phyloP scores from a whole-genome alignment of 2,888 invertebrate genomes.

The Chaetoderma sp. region DNA sequence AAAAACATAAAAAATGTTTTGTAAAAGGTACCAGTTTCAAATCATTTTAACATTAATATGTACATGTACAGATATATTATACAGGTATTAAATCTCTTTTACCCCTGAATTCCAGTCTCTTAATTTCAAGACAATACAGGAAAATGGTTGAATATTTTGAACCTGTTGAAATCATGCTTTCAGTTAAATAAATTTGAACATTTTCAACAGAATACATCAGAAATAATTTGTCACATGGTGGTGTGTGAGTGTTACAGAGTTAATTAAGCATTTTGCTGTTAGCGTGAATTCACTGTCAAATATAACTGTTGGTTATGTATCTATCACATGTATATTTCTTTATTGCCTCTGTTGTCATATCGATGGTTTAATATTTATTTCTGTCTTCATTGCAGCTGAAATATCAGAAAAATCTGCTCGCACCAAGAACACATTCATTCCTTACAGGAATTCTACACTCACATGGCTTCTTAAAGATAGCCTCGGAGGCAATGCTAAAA shows the following conservation, averaged over 20 bases:
- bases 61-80: no score
- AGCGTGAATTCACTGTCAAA: background rate
- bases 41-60: no score
- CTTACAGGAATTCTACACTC: constrained; percentile 83
- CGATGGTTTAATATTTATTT: background rate
- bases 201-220: no score
- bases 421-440: constrained; percentile 75
- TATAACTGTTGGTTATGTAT: background rate
- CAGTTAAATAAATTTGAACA: no score
- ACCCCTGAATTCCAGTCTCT: no score
- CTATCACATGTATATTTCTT: background rate
- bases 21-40: no score
- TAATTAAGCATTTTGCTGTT: background rate
- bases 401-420: constrained; percentile 41
- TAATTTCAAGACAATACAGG: no score
- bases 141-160: no score
- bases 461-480: constrained; percentile 87
- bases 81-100: no score
- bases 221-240: no score
- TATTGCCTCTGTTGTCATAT: background rate
- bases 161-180: no score
- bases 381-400: constrained; percentile 49
- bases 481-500: constrained; percentile 82
- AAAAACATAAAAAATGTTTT: no score
- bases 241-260: background rate